A percentile compares a stretch with the other conserved stretches of the same genome.
phyloP scores from a whole-genome alignment of 2,888 invertebrate genomes.

The Orchesella flavescens region DNA sequence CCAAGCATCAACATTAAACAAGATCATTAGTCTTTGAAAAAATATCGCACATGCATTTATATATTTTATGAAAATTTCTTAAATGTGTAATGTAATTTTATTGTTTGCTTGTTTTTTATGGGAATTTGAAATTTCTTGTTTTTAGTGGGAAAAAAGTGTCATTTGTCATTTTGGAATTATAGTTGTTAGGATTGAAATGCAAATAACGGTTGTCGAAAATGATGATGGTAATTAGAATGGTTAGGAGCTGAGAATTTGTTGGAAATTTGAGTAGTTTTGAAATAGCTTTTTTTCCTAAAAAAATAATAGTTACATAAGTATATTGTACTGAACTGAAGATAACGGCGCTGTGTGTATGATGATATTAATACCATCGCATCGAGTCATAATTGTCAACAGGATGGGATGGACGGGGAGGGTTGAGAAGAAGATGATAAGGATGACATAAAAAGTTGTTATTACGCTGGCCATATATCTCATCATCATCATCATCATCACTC shows the following conservation, averaged over 20 bases:
- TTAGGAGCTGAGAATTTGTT: too few species aligned
- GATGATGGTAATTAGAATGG: too few species aligned
- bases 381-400: conserved; percentile 25
- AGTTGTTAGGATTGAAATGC: too few species aligned
- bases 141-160: neutral
- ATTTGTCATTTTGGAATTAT: conserved; percentile 4
- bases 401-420: neutral
- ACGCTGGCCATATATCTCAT: neutral
- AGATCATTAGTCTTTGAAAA: conserved; percentile 44
- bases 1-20: conserved; percentile 21
- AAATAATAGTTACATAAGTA: too few species aligned
- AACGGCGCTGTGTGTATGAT: too few species aligned
- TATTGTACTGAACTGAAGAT: too few species aligned
- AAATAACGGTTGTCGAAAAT: too few species aligned
- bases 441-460: conserved; percentile 5
- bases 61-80: conserved; percentile 3
- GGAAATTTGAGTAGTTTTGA: too few species aligned
- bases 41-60: neutral
- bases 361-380: conserved; percentile 10
- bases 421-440: neutral
- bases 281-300: too few species aligned
- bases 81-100: neutral
- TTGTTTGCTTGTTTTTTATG: neutral
- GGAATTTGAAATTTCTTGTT: too few species aligned
- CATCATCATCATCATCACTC: too few species aligned